A percentile compares a stretch with the other conserved stretches of the same genome.
Evolutionary conservation across 2,888 invertebrate species (phyloP).

Genomic region (Drosophila eohydei): DNA sequence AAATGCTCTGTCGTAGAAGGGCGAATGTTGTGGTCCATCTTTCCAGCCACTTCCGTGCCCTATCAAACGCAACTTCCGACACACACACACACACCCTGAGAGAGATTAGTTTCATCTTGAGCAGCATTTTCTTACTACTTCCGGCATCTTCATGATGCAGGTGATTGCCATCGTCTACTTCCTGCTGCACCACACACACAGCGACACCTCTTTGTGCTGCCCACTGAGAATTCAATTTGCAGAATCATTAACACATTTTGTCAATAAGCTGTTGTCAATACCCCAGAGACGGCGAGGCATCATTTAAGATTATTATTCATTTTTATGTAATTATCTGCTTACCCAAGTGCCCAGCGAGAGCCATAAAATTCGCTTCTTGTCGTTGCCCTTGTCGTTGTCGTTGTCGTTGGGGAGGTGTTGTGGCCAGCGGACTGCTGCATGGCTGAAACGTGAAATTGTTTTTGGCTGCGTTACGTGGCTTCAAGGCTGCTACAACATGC

Average conservation of each 20-base stretch:
- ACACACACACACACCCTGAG: constrained; percentile 8
- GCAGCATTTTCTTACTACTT: constrained; percentile 49
- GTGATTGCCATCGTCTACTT: constrained; percentile 54
- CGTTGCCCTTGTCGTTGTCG: neutral
- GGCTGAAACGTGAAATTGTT: constrained; percentile 25
- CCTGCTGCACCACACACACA: constrained; percentile 27
- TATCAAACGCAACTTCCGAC: constrained; percentile 68
- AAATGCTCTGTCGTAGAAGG: constrained; percentile 40
- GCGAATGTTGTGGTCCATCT: constrained; percentile 38
- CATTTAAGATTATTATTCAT: constrained; percentile 73
- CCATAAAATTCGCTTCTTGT: constrained; percentile 34
- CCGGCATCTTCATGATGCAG: constrained; percentile 67
- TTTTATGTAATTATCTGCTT: constrained; percentile 75
- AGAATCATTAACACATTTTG: constrained; percentile 75
- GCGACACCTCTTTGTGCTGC: neutral
- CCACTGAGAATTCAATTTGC: constrained; percentile 66
- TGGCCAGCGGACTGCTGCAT: neutral
- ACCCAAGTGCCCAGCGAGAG: constrained; percentile 41
- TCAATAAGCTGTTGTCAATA: constrained; percentile 70
- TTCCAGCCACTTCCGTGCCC: constrained; percentile 61
- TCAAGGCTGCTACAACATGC: constrained; percentile 11
- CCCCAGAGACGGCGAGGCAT: constrained; percentile 44
- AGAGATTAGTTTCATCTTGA: constrained; percentile 54
- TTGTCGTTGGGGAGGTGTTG: neutral
- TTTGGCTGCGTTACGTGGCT: constrained; percentile 21